Base-by-base conservation (phyloP, 2,888 invertebrate species). In the Apotomis turbidana region DNA sequence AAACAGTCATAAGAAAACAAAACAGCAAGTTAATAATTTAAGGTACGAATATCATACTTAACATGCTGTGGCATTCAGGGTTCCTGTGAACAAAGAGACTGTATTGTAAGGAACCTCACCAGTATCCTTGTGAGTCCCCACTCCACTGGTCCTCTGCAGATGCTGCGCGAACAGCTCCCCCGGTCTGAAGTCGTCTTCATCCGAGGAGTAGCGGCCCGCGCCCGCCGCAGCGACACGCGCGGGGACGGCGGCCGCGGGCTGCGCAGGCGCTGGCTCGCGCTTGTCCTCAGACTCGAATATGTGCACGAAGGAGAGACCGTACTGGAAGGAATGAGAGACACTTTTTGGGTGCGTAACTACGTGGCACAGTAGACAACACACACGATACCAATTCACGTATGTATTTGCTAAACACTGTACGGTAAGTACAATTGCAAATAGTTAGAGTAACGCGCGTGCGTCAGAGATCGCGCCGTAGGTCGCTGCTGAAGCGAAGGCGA, bases 251-350 rank as follows among this genome's bases (percentile, higher is more conserved):
- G 55, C 12, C 71, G 76, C 67, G 67, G 68, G 36, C 52, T 73
- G 61, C 5, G 68, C 54, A 51, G 44, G 57, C 44, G 63, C 68
- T 12, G 38, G 41, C 46, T 46, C 51, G 4, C 52, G 12, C 5
- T 76, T 77, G 63, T 74, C 78, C 64, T 94, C 94, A 75, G 95
- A 94, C 70, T 85, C 87, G 75, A 85, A 87, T 9, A 97, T 87
- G 80, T 95, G 96, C 63, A 98, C 91, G 87, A 98, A 98, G 0
- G 97, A 96, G 12, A 98, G 85, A 0, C 98, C 98, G 87, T 95
- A 98, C 87, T 96, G 94, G 2, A 82, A 73, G 49, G 10, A 46
- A n/a, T 3, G 5, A 6, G 5, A 6, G 27, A 1, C 15, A 15
- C 15, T 15, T 15, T 15, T 15, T 15, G 15, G 15, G 15, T 15